A percentile compares a stretch with the other conserved stretches of the same genome.
Conservation (phyloP, 2,797 vertebrate species). For the Salarias fasciatus region DNA sequence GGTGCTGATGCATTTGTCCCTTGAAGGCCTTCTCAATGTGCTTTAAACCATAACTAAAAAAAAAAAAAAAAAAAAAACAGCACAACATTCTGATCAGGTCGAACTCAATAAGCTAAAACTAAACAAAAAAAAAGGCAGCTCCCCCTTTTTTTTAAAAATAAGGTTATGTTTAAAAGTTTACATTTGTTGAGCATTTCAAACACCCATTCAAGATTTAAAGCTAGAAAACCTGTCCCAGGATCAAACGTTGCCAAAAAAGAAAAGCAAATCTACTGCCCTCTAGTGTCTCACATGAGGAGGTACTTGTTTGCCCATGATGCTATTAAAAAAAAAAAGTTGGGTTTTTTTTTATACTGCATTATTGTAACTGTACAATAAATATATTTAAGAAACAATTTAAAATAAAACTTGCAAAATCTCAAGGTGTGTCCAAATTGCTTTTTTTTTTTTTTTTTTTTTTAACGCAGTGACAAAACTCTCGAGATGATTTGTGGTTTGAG, state of each 20-base stretch:
- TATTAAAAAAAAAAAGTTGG: constrained; percentile 51
- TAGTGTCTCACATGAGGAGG: constrained; percentile 65
- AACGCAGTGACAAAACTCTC: constrained; percentile 5
- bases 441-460: not conserved
- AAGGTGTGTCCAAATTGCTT: not conserved
- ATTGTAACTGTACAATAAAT: constrained; percentile 81
- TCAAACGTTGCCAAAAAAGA: constrained; percentile 80
- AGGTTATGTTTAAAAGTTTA: constrained; percentile 44
- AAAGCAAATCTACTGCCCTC: constrained; percentile 80
- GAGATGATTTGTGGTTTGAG: constrained; percentile 70
- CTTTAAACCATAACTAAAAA: constrained; percentile 26
- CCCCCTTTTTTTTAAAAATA: constrained; percentile 24
- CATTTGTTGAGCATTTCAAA: constrained; percentile 50
- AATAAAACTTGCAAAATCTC: constrained; percentile 68
- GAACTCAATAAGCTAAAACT: constrained; percentile 69
- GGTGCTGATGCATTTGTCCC: constrained; percentile 36
- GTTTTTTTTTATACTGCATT: constrained; percentile 80
- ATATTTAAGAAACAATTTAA: constrained; percentile 81
- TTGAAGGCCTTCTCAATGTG: constrained; percentile 24
- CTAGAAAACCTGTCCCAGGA: constrained; percentile 45
- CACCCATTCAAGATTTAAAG: constrained; percentile 38
- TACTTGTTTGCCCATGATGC: constrained; percentile 57
- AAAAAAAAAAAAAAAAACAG: no score
- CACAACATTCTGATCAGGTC: constrained; percentile 49
- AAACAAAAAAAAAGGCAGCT: constrained; percentile 70